Evolutionary conservation across 2,113 vertebrate genomes (phyloP).

Genomic region (Sapajus apella): DNA sequence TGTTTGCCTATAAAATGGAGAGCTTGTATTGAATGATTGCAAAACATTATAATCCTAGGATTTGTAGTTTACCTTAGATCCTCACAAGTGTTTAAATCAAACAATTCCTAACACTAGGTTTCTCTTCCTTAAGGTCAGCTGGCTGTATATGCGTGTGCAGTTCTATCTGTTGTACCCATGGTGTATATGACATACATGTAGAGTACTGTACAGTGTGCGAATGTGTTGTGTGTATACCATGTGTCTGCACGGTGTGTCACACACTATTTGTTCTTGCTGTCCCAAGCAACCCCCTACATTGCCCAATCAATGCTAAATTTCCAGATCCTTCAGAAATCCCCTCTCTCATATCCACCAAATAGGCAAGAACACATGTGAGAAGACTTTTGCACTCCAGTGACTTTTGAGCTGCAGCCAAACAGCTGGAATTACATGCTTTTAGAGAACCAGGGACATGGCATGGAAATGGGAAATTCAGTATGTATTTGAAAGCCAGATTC

Average conservation of each 20-base stretch:
- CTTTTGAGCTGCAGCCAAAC: conserved; percentile 37
- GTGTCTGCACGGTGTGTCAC: not conserved
- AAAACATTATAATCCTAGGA: not conserved
- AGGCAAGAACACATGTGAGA: conserved; percentile 76
- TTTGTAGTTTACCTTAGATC: conserved; percentile 7
- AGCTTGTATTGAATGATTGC: not conserved
- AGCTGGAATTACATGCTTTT: conserved; percentile 56
- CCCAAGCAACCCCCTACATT: not conserved
- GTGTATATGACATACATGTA: no score
- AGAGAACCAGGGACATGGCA: not conserved
- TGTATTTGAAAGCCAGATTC: conserved; percentile 33
- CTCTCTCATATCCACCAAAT: conserved; percentile 42
- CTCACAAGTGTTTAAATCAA: not conserved
- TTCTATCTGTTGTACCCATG: not conserved
- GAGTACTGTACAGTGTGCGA: no score
- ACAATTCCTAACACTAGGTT: not conserved
- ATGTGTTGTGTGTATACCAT: not conserved
- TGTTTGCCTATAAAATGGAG: not conserved
- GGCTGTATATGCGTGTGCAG: not conserved
- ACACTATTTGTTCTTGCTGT: not conserved
- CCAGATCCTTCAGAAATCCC: conserved; percentile 24
- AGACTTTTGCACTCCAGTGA: not conserved
- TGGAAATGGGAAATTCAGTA: conserved; percentile 6
- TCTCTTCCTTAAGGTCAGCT: not conserved
- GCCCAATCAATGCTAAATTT: conserved; percentile 3